Evolutionary conservation across 2,113 vertebrate genomes (phyloP), one percentile per base, ranked within the genome.

Genomic region (Microcebus jonahi): DNA sequence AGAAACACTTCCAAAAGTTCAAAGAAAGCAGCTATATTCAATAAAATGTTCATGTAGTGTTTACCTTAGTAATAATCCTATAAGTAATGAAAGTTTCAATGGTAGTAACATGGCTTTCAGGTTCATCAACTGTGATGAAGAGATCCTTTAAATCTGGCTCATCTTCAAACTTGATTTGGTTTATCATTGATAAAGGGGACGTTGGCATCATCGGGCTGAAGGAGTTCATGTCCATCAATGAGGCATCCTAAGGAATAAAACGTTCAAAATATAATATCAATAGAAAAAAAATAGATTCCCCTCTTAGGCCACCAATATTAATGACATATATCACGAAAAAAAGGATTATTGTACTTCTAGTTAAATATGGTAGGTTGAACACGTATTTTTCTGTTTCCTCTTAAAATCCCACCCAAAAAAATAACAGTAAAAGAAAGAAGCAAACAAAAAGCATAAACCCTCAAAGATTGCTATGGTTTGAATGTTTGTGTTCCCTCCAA

Each of bases 81-180:
- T 99, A 99, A 18, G 99, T 99, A 97, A 99, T 99, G 94, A 99
- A 99, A 4, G 99, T 99, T 98, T 99, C 99, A n/a, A 99, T 99
- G 93, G 99, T 98, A 21, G 99, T 99, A 92, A 99, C 98, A 3
- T 99, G 99, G 97, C 99, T 99, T 98, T 99, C 99, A 4, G 99
- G 99, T 84, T 99, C 98, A 97, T 99, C 99, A 0, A 99, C 99
- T 1, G 98, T 99, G 98, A 99, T 98, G 97, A 99, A 99, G 97
- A 99, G 96, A 98, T 99, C 99, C 98, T 99, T 99, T 96, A 98
- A 71, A 90, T 99, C 98, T 79, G 98, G 98, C 63, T 99, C 99
- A 91, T 99, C 99, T 90, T 99, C 99, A 98, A 99, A 99, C 96
- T 99, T 99, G 98, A 99, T 99, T 97, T 99, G 99, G 98, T 99